These are phyloP conservation scores for Drosophila guanche DNA, from an alignment of 1,140 invertebrate species.

Conservation along the genomic window DNA sequence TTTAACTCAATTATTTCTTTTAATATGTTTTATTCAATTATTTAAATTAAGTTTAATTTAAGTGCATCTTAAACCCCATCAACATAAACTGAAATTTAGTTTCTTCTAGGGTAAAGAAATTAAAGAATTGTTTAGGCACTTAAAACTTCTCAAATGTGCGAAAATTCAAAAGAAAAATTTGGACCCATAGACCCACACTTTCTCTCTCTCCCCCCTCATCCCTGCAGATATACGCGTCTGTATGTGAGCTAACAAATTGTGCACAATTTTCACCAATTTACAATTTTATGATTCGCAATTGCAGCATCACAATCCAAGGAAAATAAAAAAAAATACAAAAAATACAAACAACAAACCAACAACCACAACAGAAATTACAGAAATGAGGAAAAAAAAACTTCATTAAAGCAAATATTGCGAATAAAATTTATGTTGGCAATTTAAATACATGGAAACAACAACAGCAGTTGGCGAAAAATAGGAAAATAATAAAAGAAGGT, in stretches of 20 bases:
- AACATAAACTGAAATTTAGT: too few relatives aligned
- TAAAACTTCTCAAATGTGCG: neutral
- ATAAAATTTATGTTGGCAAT: slow-evolving; percentile 77
- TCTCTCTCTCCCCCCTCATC: neutral
- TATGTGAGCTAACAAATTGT: slow-evolving; percentile 65
- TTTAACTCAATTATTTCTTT: too few relatives aligned
- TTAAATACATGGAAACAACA: slow-evolving; percentile 74
- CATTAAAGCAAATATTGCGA: slow-evolving; percentile 77
- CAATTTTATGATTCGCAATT: slow-evolving; percentile 73
- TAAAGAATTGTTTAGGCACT: too few relatives aligned
- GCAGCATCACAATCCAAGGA: slow-evolving; percentile 19
- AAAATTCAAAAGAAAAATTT: neutral
- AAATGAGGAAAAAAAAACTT: slow-evolving; percentile 53
- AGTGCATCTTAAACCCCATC: too few relatives aligned
- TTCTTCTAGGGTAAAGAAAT: too few relatives aligned
- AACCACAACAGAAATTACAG: slow-evolving; percentile 2
- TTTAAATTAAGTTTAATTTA: too few relatives aligned
- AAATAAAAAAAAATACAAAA: slow-evolving; percentile 28
- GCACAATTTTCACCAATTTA: slow-evolving; percentile 80
- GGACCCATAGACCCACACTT: neutral
- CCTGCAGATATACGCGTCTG: neutral
- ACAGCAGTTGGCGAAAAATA: slow-evolving; percentile 54
- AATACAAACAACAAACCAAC: slow-evolving; percentile 19
- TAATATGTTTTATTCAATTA: too few relatives aligned
- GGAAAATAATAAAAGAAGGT: slow-evolving; percentile 78